Percentiles rank a stretch among this genome's conserved stretches.
Conservation (phyloP, 30 jellyfish, hydroid and myxozoan species). For the Cassiopea andromeda region DNA sequence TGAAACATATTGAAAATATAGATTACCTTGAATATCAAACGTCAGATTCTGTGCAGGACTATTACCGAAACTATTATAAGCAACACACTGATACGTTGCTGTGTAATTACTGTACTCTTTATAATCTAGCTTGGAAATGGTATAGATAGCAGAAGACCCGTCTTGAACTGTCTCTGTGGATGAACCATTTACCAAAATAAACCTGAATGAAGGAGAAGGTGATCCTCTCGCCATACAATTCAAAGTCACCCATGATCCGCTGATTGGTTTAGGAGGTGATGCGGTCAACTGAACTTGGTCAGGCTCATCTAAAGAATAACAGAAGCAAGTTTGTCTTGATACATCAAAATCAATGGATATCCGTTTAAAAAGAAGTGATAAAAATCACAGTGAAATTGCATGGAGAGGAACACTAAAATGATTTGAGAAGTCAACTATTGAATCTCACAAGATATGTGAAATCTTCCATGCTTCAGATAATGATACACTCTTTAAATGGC, state of each 20-base stretch:
- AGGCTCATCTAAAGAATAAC: conserved; percentile 66
- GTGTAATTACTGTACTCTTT: background rate
- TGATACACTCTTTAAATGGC: no score
- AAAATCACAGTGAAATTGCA: no score
- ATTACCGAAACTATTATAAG: conserved; percentile 15
- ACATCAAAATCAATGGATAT: no score
- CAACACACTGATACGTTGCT: conserved; percentile 24
- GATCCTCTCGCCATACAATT: conserved; percentile 32
- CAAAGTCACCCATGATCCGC: conserved; percentile 30
- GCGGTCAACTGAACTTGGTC: conserved; percentile 21
- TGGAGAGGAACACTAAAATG: no score
- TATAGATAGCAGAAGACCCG: background rate
- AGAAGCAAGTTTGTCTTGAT: no score
- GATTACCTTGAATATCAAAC: conserved; percentile 45
- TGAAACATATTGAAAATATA: no score
- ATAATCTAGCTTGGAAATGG: conserved; percentile 14
- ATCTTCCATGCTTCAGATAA: no score
- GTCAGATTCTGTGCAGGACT: background rate
- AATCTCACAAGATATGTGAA: no score
- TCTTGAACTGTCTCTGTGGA: background rate
- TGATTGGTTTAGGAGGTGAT: conserved; percentile 23
- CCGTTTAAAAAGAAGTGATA: no score
- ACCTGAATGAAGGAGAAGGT: conserved; percentile 38
- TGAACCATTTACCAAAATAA: conserved; percentile 1
- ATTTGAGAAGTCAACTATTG: no score